phyloP scores from a whole-genome alignment of 2,113 vertebrate genomes.

The Stercorarius parasiticus region DNA sequence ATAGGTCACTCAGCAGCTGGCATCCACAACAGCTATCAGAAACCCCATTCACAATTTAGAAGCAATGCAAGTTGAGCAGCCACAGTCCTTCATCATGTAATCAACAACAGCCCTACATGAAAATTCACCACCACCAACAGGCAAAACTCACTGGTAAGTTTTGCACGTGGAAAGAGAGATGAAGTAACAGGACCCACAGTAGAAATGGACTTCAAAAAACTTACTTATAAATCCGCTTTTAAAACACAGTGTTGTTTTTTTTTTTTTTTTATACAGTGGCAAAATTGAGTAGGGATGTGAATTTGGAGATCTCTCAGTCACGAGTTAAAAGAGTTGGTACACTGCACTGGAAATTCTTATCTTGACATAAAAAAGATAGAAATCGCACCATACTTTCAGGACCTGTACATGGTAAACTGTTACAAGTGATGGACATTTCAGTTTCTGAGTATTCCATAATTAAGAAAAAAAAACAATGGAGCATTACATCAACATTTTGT shows the following conservation, averaged over 20 bases:
- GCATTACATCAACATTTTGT: background rate
- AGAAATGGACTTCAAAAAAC: background rate
- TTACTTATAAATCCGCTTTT: background rate
- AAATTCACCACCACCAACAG: background rate
- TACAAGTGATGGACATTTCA: background rate
- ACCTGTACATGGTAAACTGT: background rate
- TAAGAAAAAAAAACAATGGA: background rate
- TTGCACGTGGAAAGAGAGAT: background rate
- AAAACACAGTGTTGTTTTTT: background rate
- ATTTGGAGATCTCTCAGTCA: background rate
- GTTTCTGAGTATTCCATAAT: background rate
- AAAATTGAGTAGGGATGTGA: background rate
- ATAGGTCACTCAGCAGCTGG: background rate
- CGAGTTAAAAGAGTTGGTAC: background rate
- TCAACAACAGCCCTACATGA: background rate
- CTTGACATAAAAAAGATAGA: background rate
- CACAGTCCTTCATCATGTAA: background rate
- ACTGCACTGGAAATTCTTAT: background rate
- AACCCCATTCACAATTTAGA: background rate
- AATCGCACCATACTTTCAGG: background rate
- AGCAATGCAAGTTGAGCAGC: accelerated
- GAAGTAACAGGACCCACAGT: background rate
- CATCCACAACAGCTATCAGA: background rate
- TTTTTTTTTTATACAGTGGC: background rate
- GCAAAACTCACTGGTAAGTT: background rate